Conservation (phyloP, 2,797 vertebrate species). For the Galago senegalensis region DNA sequence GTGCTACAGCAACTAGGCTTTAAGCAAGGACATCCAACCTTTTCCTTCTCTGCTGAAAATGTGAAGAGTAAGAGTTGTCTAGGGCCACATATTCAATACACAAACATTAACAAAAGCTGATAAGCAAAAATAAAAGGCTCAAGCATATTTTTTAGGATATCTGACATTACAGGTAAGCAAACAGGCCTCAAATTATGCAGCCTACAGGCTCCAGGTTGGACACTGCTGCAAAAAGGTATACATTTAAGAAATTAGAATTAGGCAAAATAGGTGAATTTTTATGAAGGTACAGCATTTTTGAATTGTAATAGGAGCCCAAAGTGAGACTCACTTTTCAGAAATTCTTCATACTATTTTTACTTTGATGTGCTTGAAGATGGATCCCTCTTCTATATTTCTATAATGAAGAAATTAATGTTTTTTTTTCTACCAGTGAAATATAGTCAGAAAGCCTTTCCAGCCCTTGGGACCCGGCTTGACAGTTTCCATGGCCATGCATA, state of each 20-base stretch:
- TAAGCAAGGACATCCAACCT: background rate
- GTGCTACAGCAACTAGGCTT: background rate
- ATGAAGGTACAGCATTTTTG: background rate
- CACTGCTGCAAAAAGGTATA: too few species aligned
- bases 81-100: too few species aligned
- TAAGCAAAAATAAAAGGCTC: too few species aligned
- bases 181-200: too few species aligned
- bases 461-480: background rate
- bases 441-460: constrained; percentile 18
- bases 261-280: background rate
- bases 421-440: background rate
- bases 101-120: too few species aligned
- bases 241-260: background rate
- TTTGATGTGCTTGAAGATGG: background rate
- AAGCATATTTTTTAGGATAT: too few species aligned
- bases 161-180: too few species aligned
- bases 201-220: too few species aligned
- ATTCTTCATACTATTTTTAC: background rate
- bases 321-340: background rate
- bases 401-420: background rate
- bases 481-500: background rate
- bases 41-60: too few species aligned
- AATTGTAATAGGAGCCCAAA: background rate
- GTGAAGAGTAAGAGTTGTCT: too few species aligned
- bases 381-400: background rate